A percentile compares a stretch with the other conserved stretches of the same genome.
Evolutionary conservation across 2,888 invertebrate genomes (phyloP).

Genomic region (Augiades crinisus): DNA sequence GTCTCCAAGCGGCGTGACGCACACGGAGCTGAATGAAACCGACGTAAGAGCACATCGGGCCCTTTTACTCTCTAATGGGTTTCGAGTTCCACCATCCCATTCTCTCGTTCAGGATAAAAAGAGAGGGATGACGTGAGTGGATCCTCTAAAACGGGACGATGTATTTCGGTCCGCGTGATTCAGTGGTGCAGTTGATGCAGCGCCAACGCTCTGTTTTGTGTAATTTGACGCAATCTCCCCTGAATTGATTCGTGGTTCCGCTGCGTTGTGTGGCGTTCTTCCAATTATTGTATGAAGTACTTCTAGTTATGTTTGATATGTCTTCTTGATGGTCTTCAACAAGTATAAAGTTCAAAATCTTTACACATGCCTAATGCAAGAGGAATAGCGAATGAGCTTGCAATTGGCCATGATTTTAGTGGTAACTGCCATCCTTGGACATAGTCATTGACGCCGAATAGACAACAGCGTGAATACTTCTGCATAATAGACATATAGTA

Average conservation of each 20-base stretch:
- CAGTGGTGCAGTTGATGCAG: constrained; percentile 42
- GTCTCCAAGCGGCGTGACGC: constrained; percentile 30
- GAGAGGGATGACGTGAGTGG: constrained; percentile 17
- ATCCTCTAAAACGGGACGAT: constrained; percentile 23
- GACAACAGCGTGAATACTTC: no score
- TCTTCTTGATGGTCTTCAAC: no score
- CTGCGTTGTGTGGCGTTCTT: constrained; percentile 4
- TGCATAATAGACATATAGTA: no score
- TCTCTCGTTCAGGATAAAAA: not conserved
- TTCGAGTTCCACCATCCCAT: constrained; percentile 11
- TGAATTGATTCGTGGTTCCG: constrained; percentile 8
- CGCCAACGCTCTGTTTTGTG: constrained; percentile 33
- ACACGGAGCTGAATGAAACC: constrained; percentile 34
- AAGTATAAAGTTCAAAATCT: no score
- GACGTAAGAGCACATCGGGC: constrained; percentile 34
- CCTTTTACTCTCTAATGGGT: constrained; percentile 23
- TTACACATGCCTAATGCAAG: no score
- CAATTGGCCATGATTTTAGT: no score
- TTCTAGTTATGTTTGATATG: not conserved
- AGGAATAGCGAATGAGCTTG: no score
- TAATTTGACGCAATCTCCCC: constrained; percentile 37
- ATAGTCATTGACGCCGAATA: no score
- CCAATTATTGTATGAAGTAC: not conserved
- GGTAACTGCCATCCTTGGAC: no score
- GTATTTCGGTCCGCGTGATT: constrained; percentile 43